Conservation (phyloP, 2,797 vertebrate genomes). For the Chelidonichthys spinosus region DNA sequence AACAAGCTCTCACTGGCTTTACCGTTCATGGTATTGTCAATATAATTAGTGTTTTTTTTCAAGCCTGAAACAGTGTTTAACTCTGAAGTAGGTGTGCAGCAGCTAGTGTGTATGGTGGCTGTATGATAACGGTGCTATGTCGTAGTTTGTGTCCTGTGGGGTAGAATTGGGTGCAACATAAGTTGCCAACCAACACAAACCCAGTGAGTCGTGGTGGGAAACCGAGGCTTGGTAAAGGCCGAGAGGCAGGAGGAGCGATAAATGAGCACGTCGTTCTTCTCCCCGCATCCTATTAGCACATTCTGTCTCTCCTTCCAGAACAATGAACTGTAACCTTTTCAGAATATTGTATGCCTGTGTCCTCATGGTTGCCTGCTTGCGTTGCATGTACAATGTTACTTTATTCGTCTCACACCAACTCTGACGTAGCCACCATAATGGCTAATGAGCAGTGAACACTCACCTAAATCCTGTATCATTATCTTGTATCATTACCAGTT, state of each 20-base stretch:
- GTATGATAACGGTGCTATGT: slow-evolving; percentile 19
- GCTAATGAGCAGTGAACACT: slow-evolving; percentile 1
- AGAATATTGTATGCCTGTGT: slow-evolving; percentile 26
- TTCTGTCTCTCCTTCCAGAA: slow-evolving; percentile 37
- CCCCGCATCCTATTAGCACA: slow-evolving; percentile 13
- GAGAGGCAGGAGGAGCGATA: slow-evolving; percentile 15
- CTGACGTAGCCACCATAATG: slow-evolving; percentile 32
- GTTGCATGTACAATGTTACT: slow-evolving; percentile 1
- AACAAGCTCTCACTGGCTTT: slow-evolving; percentile 41
- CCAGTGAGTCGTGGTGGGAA: slow-evolving; percentile 37
- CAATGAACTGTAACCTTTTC: slow-evolving; percentile 38
- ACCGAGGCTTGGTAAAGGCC: slow-evolving; percentile 24
- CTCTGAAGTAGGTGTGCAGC: slow-evolving; percentile 32
- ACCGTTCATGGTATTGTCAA: slow-evolving; percentile 29
- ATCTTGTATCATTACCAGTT: slow-evolving; percentile 40
- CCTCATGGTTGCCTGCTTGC: slow-evolving; percentile 17
- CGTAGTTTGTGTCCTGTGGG: slow-evolving; percentile 52
- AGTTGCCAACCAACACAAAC: slow-evolving; percentile 41
- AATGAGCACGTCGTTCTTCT: slow-evolving; percentile 12
- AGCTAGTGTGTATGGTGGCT: slow-evolving; percentile 12
- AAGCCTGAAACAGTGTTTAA: slow-evolving; percentile 34
- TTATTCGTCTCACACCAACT: slow-evolving; percentile 15
- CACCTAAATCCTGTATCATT: slow-evolving; percentile 16
- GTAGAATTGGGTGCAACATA: slow-evolving; percentile 68
- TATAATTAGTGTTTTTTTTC: slow-evolving; percentile 36